Evolutionary conservation across 2,888 invertebrate species (phyloP), one percentile per base, ranked within the genome.

Genomic region (Furcula furcula): DNA sequence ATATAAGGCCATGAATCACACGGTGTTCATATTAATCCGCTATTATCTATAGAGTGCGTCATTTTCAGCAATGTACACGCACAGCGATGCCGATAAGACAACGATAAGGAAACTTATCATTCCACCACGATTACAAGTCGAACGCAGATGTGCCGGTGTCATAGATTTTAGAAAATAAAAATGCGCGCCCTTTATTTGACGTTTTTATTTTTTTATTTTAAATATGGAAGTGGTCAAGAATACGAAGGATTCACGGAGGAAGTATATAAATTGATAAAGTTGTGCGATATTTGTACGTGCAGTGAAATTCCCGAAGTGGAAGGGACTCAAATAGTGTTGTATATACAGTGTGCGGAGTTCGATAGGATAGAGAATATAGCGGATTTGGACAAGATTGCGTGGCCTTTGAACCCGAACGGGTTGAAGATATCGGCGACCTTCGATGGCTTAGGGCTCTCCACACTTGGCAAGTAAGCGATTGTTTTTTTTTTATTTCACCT

Each of bases 301-400:
- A 85, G 87, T 76, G 88, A 88, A 65, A 85, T 86, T 45, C 70
- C 74, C 1, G 83, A 85, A 48, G 53, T 76, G 7, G 83, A 85
- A 33, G 76, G 77, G 13, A 76, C 76, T 15, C 72, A 81, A 51
- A 63, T 87, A 51, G 84, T 86, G 64, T 66, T 85, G 23, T 85
- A 87, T 58, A 78, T 88, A 43, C 67, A 83, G 72, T 88, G 88
- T 45, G 81, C 86, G 7, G 84, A 85, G 39, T 55, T 82, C 53
- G 71, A 83, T 51, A 73, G 62, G 38, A 74, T 80, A 20, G 70
- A 76, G 34, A 75, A 77, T 56, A 65, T 83, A 12, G 73, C 79
- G 1, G 85, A 85, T 55, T 60, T 87, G 64, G 78, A 87, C 39
- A 85, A 84, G 52, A 78, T 89, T 22, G 71, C 71, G 40, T 89